Conservation (phyloP, 2,888 invertebrate genomes). For the Endotricha flammealis region DNA sequence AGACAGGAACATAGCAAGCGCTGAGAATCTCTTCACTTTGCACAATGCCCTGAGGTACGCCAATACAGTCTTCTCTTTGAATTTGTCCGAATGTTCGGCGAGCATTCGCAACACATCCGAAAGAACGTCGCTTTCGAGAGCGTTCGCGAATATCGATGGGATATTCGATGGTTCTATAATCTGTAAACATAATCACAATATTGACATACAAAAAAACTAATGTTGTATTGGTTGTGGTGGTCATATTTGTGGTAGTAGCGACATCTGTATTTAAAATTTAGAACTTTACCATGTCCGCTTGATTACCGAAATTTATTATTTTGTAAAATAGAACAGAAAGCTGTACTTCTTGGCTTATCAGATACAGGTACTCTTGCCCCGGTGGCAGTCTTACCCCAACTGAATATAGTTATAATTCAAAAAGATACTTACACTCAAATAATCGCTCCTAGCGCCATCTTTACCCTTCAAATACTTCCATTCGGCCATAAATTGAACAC, state of each 20-base stretch:
- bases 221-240: too few species aligned
- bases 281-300: too few species aligned
- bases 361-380: too few species aligned
- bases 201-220: too few species aligned
- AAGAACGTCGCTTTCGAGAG: slow-evolving; percentile 81
- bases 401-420: slow-evolving; percentile 3
- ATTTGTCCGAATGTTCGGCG: slow-evolving; percentile 55
- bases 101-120: slow-evolving; percentile 76
- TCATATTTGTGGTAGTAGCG: too few species aligned
- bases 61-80: slow-evolving; percentile 52
- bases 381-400: too few species aligned
- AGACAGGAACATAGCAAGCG: slow-evolving; percentile 81
- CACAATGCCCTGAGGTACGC: slow-evolving; percentile 74
- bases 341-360: too few species aligned
- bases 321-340: slow-evolving; percentile 6
- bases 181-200: too few species aligned
- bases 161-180: slow-evolving; percentile 77
- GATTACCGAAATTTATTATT: too few species aligned
- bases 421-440: slow-evolving; percentile 76
- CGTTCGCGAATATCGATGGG: slow-evolving; percentile 81
- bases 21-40: slow-evolving; percentile 80
- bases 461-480: slow-evolving; percentile 79
- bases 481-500: slow-evolving; percentile 81
- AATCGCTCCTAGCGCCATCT: slow-evolving; percentile 72
- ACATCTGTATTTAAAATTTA: too few species aligned